phyloP scores from a whole-genome alignment of 1,140 invertebrate species.

The Anoplophora glabripennis region DNA sequence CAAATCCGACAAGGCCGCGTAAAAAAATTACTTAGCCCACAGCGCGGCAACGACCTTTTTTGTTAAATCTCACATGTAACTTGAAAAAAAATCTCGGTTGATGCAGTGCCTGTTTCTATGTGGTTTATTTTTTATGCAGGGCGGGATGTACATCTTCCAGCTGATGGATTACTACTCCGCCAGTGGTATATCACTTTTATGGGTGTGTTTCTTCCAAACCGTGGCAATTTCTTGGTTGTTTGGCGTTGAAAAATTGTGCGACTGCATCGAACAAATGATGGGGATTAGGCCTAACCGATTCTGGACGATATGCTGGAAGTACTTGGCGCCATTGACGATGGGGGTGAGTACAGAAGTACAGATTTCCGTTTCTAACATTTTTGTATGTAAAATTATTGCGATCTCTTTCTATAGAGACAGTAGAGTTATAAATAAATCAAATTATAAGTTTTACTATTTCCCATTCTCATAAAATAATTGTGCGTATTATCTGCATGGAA shows the following conservation, averaged over 20 bases:
- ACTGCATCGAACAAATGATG: conserved; percentile 70
- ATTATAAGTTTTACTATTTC: no score
- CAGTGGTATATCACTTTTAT: conserved; percentile 65
- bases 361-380: neutral
- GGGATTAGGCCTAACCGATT: conserved; percentile 58
- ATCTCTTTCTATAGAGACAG: no score
- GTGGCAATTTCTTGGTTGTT: conserved; percentile 68
- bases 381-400: no score
- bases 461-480: no score
- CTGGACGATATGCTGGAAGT: conserved; percentile 64
- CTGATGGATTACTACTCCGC: conserved; percentile 72
- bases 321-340: conserved; percentile 61
- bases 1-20: no score
- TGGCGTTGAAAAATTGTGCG: conserved; percentile 57
- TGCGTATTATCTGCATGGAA: no score
- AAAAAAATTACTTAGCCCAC: no score
- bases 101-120: neutral
- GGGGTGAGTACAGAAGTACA: conserved; percentile 53
- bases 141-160: conserved; percentile 71
- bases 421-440: no score
- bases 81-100: no score
- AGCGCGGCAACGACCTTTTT: no score
- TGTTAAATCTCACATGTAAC: no score
- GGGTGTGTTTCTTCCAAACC: conserved; percentile 68
- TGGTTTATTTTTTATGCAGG: conserved; percentile 52